Evolutionary conservation across 2,113 vertebrate species (phyloP), one percentile per base, ranked within the genome.

Genomic region (Xiphias gladius): DNA sequence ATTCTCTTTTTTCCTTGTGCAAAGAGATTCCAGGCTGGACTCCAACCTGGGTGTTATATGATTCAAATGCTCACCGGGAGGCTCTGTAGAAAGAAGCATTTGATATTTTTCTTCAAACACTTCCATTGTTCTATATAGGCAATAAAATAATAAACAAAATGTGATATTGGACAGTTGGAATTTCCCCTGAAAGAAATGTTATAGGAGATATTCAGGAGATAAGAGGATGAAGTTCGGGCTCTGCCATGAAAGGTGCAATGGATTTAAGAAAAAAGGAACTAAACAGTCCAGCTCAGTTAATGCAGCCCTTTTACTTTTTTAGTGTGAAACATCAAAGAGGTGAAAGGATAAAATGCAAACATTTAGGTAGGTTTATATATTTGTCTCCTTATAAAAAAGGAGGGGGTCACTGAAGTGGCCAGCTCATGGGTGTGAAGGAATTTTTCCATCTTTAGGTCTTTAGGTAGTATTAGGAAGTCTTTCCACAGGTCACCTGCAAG

Each of bases 71-170:
- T 22, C 68, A 39, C 12, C 17, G 14, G 69, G 64, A 59, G 54
- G 74, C 10, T 69, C 5, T 61, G 58, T 79, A 37, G 19, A 37
- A 71, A 63, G 32, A 80, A 64, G 13, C 26, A 87, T 65, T 73
- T 77, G 72, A 80, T 83, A 67, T 57, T 26, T 87, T 75, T 75
- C 43, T 19, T 59, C 20, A 39, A 75, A 83, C 43, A 39, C 30
- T 28, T 37, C 3, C n/a, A 52, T 63, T 79, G 43, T 70, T 59
- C 22, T 28, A 16, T 39, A 55, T 57, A 1, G 4, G 19, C 26
- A 50, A 73, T 5, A 73, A 7, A 19, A 58, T 11, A 43, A 39
- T 3, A 64, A 39, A 22, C 26, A 0, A 1, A 50, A 55, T 35
- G 71, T 70, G 28, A 64, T 65, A 52, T 39, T 26, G 16, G 32